Evolutionary conservation across 64 coral and sea anemone species (phyloP), one percentile per base, ranked within the genome.

Genomic region (Stichodactyla helianthus): DNA sequence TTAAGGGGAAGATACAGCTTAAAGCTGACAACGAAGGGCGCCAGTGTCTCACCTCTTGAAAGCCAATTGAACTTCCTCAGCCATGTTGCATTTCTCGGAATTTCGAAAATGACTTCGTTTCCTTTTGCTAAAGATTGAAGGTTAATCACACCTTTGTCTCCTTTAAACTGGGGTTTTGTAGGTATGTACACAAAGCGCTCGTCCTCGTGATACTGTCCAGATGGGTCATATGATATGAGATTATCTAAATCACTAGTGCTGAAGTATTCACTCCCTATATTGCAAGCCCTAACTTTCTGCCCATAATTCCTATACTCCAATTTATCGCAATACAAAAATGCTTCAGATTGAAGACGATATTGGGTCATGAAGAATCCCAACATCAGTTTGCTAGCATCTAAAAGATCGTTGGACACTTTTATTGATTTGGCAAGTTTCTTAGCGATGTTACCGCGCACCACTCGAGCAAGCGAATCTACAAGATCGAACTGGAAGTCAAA

Each of bases 401-500:
- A 55, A 54, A 44, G 55, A 16, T 91, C 83, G 18, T 91, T 91
- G 13, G 59, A 7, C 5, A 62, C 57, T 2, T 16, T 22, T 52
- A 91, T 91, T 35, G 54, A 59, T 31, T 59, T 53, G 15, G 89
- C 55, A 52, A 91, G 52, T 57, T 82, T 86, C 55, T 86, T 62
- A 53, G 83, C 89, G 52, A 91, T 68, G 7, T 85, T 88, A 59
- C 91, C 91, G 31, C 86, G 79, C 17, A 84, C 63, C 0, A 91
- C 82, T 51, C 20, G 17, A 4, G 91, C 82, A 11, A 93, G 54
- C 16, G 91, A 64, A 26, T 93, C 91, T 65, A 93, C 86, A 26
- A 93, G 74, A 9, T 93, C 86, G 67, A 93, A 93, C 23, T 93
- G 91, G 51, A 93, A 93, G 44, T 93, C 86, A 55, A 93, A 93